Evolutionary conservation across 2,113 vertebrate genomes (phyloP).

Genomic region (Corythornis cristatus): DNA sequence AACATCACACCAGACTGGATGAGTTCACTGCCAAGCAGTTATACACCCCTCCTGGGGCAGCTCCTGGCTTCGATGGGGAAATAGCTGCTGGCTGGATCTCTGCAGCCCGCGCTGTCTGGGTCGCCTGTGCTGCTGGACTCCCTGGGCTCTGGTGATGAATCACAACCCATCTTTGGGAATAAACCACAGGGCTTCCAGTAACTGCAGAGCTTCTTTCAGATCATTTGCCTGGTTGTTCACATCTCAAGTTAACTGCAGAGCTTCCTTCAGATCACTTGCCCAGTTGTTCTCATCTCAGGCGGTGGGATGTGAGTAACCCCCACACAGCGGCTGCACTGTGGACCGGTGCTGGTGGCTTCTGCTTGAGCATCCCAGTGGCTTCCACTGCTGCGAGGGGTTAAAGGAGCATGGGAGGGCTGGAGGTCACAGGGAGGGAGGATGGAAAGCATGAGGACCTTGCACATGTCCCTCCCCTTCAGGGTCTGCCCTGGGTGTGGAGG

Average conservation of each 20-base stretch:
- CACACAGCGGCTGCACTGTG: rapidly evolving
- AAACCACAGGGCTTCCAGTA: background rate
- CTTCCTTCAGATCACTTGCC: background rate
- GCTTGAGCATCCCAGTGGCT: background rate
- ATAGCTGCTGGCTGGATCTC: background rate
- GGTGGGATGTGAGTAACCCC: background rate
- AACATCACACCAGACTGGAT: background rate
- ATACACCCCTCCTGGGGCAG: background rate
- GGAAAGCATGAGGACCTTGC: background rate
- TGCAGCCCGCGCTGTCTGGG: background rate
- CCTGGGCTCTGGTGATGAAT: background rate
- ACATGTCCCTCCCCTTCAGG: background rate
- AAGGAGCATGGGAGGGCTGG: background rate
- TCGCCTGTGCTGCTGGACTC: background rate
- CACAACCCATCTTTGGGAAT: background rate
- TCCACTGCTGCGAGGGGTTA: background rate
- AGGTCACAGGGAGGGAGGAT: no score
- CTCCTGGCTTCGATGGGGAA: background rate
- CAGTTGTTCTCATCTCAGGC: background rate
- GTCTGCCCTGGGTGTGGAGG: background rate
- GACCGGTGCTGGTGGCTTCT: rapidly evolving
- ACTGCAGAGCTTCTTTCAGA: background rate
- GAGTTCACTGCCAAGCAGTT: background rate
- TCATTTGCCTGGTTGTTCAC: background rate
- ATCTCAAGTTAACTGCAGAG: background rate